Evolutionary conservation across 2,113 vertebrate species (phyloP).

Genomic region (Heliornis fulica): DNA sequence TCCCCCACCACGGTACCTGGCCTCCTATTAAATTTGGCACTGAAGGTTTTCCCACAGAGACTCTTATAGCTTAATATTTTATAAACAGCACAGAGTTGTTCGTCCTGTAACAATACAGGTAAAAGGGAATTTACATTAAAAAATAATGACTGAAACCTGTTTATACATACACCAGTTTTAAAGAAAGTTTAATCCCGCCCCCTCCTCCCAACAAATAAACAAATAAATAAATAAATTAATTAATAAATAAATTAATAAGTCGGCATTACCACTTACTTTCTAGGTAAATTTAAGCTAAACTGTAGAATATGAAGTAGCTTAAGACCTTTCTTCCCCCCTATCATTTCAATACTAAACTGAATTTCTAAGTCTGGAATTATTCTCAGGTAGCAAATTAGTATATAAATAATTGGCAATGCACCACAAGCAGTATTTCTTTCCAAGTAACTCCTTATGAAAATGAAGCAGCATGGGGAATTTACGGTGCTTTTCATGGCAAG

Average conservation of each 20-base stretch:
- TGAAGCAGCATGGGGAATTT: slow-evolving; percentile 31
- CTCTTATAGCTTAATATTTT: background rate
- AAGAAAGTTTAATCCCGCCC: background rate
- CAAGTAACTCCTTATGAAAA: slow-evolving; percentile 45
- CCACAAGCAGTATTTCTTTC: slow-evolving; percentile 3
- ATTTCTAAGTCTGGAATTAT: background rate
- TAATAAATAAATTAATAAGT: background rate
- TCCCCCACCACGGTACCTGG: fast-evolving
- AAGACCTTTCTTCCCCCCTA: background rate
- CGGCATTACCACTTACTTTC: background rate
- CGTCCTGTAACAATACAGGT: background rate
- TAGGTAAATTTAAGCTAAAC: background rate
- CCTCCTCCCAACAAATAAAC: fast-evolving
- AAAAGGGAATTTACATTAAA: background rate
- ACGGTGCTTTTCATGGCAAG: slow-evolving; percentile 46
- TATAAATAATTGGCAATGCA: slow-evolving; percentile 39
- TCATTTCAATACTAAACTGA: background rate
- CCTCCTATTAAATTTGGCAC: background rate
- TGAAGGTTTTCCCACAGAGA: background rate
- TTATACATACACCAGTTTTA: background rate
- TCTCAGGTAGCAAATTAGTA: slow-evolving; percentile 40
- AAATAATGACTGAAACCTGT: background rate
- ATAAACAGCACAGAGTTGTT: background rate
- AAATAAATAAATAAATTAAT: too few species aligned
- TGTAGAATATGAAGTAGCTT: background rate